Percentiles rank a stretch among this genome's conserved stretches.
phyloP scores from a whole-genome alignment of 2,888 invertebrate species.

The Parasteatoda lunata region DNA sequence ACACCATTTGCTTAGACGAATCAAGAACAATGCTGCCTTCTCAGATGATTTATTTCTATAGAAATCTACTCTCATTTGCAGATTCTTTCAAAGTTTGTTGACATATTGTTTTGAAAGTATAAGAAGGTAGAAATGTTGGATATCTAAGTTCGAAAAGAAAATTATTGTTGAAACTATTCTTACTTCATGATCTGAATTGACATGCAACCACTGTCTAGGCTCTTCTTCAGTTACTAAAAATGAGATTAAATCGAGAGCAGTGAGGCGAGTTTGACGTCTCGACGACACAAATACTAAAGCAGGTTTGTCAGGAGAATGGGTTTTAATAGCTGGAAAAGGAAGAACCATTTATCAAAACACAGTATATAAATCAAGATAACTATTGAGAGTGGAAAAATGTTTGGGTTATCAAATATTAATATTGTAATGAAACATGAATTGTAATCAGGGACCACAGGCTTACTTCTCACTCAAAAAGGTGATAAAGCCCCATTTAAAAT shows the following conservation, averaged over 20 bases:
- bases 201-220: constrained; percentile 95
- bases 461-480: too few species aligned
- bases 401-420: too few species aligned
- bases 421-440: too few species aligned
- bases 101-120: neutral
- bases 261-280: constrained; percentile 94
- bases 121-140: neutral
- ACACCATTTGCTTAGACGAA: too few species aligned
- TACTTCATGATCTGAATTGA: constrained; percentile 82
- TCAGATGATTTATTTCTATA: too few species aligned
- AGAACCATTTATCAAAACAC: neutral
- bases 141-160: neutral
- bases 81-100: neutral
- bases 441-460: too few species aligned
- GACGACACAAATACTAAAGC: constrained; percentile 96
- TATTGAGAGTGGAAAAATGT: too few species aligned
- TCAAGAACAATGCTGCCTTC: too few species aligned
- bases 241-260: constrained; percentile 94
- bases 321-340: constrained; percentile 81
- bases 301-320: constrained; percentile 93
- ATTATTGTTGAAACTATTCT: neutral
- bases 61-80: neutral
- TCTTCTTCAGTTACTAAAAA: constrained; percentile 91
- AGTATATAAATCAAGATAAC: too few species aligned
- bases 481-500: too few species aligned